Evolutionary conservation across 2,113 vertebrate genomes (phyloP).

Genomic region (Cyanocitta stelleri): DNA sequence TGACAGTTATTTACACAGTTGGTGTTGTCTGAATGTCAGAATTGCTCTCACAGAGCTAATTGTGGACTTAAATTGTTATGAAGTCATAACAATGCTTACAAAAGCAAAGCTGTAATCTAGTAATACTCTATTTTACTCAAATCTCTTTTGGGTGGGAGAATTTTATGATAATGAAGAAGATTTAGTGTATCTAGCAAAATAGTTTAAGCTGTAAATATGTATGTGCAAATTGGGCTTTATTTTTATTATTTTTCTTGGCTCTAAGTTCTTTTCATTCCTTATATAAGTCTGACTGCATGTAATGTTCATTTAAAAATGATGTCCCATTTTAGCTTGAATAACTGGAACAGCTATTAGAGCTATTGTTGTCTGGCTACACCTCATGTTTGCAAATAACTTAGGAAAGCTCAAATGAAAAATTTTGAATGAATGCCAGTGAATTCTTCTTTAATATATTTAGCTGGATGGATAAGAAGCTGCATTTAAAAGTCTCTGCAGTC

Average conservation of each 20-base stretch:
- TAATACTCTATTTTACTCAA: not conserved
- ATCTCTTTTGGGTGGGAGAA: not conserved
- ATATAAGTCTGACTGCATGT: not conserved
- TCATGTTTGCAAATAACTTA: slow-evolving; percentile 47
- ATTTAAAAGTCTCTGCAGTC: not conserved
- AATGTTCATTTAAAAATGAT: not conserved
- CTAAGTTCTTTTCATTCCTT: not conserved
- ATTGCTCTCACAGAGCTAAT: slow-evolving; percentile 6
- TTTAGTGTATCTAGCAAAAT: not conserved
- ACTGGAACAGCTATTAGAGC: slow-evolving; percentile 9
- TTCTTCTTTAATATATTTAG: slow-evolving; percentile 5
- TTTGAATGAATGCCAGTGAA: not conserved
- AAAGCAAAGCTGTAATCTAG: not conserved
- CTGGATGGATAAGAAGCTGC: not conserved
- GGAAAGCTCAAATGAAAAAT: slow-evolving; percentile 1
- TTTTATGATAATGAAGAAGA: not conserved
- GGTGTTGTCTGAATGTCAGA: not conserved
- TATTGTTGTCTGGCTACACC: slow-evolving; percentile 6
- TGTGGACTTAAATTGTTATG: not conserved
- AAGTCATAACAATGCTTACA: not conserved
- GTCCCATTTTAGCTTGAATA: slow-evolving; percentile 9
- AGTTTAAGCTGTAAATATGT: slow-evolving; percentile 8
- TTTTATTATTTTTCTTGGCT: slow-evolving; percentile 33
- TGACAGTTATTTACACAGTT: not conserved
- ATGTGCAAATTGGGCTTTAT: not conserved